Percentiles rank a stretch among this genome's conserved stretches.
phyloP scores from a whole-genome alignment of 2,113 vertebrate genomes.

The Brienomyrus brachyistius region DNA sequence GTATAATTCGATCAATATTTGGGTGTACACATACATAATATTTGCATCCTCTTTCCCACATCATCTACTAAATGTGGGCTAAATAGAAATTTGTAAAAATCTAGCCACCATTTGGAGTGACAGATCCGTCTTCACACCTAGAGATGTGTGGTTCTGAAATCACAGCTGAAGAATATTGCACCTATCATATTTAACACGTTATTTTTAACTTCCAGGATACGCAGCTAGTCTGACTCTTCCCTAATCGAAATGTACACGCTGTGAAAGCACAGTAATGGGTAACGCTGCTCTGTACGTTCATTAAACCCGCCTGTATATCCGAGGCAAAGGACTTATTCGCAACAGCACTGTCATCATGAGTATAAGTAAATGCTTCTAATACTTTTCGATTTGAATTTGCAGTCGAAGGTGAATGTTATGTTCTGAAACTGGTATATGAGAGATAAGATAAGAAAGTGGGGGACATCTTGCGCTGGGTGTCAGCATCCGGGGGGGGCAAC shows the following conservation, averaged over 20 bases:
- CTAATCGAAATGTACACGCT: neutral
- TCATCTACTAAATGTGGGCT: neutral
- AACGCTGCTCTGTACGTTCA: slow-evolving; percentile 1
- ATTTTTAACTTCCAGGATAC: slow-evolving; percentile 29
- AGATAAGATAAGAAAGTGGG: neutral
- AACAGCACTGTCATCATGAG: neutral
- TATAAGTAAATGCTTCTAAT: neutral
- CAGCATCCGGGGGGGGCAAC: slow-evolving; percentile 6
- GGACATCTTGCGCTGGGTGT: neutral
- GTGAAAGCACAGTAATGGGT: slow-evolving; percentile 5
- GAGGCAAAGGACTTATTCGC: neutral
- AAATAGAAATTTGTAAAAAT: slow-evolving; percentile 4
- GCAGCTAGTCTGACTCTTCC: neutral
- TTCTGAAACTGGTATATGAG: neutral
- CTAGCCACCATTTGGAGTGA: slow-evolving; percentile 13
- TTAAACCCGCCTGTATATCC: slow-evolving; percentile 19
- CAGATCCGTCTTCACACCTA: slow-evolving; percentile 10
- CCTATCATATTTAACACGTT: slow-evolving; percentile 30
- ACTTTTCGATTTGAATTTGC: neutral
- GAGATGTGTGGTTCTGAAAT: slow-evolving; percentile 13
- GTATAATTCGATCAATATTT: neutral
- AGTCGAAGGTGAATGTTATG: neutral
- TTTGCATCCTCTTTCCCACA: neutral
- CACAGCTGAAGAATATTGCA: slow-evolving; percentile 25
- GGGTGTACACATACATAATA: neutral